A percentile compares a stretch with the other conserved stretches of the same genome.
These are phyloP conservation scores for Caretta caretta DNA, from an alignment of 2,113 vertebrate species.

Conservation along the genomic window DNA sequence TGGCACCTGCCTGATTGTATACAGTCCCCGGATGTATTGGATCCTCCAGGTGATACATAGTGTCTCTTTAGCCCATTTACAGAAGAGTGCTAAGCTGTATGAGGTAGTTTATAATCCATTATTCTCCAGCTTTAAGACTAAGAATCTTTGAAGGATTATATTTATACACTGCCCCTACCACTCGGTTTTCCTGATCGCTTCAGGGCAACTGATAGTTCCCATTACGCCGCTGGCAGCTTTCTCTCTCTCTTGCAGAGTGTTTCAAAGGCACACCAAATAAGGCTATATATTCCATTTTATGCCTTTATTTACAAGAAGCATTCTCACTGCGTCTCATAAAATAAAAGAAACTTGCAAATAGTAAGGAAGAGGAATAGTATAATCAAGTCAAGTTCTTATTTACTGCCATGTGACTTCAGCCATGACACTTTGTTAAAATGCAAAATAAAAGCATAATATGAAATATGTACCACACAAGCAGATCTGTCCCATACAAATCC, in stretches of 20 bases:
- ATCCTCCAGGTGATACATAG: not conserved
- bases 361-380: not conserved
- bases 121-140: not conserved
- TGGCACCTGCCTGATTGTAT: not conserved
- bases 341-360: not conserved
- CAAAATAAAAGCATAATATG: not conserved
- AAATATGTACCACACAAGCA: not conserved
- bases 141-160: not conserved
- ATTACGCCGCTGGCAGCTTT: slow-evolving; percentile 9
- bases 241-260: not conserved
- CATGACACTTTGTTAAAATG: not conserved
- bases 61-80: slow-evolving; percentile 15
- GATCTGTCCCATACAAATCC: slow-evolving; percentile 6
- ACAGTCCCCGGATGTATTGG: not conserved
- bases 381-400: slow-evolving; percentile 33
- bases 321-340: not conserved
- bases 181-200: not conserved
- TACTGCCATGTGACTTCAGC: slow-evolving; percentile 31
- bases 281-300: not conserved
- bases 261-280: slow-evolving; percentile 15
- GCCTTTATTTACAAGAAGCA: not conserved
- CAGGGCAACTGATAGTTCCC: not conserved
- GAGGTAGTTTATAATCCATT: slow-evolving; percentile 37
- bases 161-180: not conserved
- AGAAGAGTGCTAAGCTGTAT: not conserved